Conservation (phyloP, 2,797 vertebrate genomes). For the Phataginus tetradactyla region DNA sequence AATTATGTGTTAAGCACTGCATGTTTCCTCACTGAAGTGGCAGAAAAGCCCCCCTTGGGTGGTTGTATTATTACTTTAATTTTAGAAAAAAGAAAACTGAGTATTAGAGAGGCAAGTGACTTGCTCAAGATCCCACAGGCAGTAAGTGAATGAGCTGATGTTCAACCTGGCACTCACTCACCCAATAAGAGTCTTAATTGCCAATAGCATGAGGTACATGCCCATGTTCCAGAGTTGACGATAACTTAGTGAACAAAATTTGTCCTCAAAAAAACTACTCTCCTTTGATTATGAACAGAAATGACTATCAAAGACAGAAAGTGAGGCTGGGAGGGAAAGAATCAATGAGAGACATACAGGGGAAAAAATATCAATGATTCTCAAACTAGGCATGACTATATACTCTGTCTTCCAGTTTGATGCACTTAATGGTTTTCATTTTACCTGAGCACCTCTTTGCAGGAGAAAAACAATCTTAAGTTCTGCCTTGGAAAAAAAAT, state of each 20-base stretch:
- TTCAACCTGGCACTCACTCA: neutral
- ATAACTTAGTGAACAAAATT: neutral
- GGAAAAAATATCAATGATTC: neutral
- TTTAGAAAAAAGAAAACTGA: conserved; percentile 7
- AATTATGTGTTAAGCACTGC: neutral
- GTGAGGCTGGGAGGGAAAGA: neutral
- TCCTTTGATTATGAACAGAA: neutral
- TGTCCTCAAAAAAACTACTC: neutral
- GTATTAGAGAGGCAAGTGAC: neutral
- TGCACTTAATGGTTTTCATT: neutral
- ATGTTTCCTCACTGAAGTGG: neutral
- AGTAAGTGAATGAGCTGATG: neutral
- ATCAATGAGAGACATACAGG: neutral
- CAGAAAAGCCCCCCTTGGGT: neutral
- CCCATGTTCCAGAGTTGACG: neutral
- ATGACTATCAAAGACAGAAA: neutral
- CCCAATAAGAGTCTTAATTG: neutral
- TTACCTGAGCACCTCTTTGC: neutral
- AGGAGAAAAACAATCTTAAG: neutral
- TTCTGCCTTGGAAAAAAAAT: neutral
- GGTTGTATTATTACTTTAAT: neutral
- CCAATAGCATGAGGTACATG: neutral
- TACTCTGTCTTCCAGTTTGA: neutral
- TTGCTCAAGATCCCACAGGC: neutral
- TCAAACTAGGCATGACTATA: neutral